Conservation (phyloP, 2,888 invertebrate genomes). For the Chrysodeixis includens region DNA sequence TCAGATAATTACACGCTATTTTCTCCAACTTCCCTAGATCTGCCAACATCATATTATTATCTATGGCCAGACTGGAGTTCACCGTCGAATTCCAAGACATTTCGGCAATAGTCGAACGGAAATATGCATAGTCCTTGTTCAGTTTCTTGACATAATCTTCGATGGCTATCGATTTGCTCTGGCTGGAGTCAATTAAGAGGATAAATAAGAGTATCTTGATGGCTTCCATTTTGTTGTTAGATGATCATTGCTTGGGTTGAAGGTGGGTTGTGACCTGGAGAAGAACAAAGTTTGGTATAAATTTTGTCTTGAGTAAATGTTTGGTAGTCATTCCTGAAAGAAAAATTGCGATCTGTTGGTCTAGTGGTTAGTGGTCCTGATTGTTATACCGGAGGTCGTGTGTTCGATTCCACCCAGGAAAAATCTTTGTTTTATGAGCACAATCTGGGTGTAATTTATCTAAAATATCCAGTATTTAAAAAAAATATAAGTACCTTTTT, state of each 20-base stretch:
- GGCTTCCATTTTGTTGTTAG: slow-evolving; percentile 40
- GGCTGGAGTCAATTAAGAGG: slow-evolving; percentile 41
- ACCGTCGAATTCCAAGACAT: slow-evolving; percentile 81
- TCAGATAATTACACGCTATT: slow-evolving; percentile 67
- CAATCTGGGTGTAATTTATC: too few species aligned
- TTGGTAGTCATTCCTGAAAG: too few species aligned
- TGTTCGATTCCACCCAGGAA: too few species aligned
- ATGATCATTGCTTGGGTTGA: slow-evolving; percentile 5
- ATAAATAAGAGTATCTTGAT: slow-evolving; percentile 22
- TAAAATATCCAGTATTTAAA: too few species aligned
- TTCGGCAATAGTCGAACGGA: slow-evolving; percentile 75
- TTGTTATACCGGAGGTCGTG: too few species aligned
- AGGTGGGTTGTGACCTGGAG: slow-evolving; percentile 31
- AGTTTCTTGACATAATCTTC: slow-evolving; percentile 69
- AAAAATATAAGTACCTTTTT: too few species aligned
- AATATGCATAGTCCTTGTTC: slow-evolving; percentile 70
- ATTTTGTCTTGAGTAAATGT: too few species aligned
- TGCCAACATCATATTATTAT: not conserved
- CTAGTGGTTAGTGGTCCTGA: too few species aligned
- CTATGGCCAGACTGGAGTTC: slow-evolving; percentile 55
- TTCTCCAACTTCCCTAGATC: slow-evolving; percentile 70
- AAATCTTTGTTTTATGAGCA: too few species aligned
- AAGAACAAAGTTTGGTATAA: not conserved
- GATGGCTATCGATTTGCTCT: slow-evolving; percentile 57
- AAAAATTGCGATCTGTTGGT: too few species aligned